phyloP scores from a whole-genome alignment of 2,797 vertebrate species.

The Pseudochromis fuscus region DNA sequence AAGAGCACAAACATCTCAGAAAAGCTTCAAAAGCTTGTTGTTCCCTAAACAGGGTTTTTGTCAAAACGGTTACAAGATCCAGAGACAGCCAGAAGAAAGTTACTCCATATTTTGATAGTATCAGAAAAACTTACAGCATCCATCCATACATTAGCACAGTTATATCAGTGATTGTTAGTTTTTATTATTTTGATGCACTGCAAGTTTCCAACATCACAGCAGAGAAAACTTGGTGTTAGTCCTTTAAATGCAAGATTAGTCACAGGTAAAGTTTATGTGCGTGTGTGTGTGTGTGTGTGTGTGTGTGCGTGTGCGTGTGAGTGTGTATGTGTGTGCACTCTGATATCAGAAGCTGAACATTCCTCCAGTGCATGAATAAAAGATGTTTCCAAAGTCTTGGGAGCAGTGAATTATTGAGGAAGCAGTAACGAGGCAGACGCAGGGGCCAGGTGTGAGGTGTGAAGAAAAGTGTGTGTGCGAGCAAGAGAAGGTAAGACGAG shows the following conservation, averaged over 20 bases:
- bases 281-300: conserved; percentile 22
- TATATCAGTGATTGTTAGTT: background rate
- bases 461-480: background rate
- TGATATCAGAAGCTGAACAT: conserved; percentile 65
- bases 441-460: conserved; percentile 69
- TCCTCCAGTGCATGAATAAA: conserved; percentile 81
- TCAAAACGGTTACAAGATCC: background rate
- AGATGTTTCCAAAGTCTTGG: conserved; percentile 76
- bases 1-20: background rate
- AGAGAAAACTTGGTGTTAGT: conserved; percentile 14
- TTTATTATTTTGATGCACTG: too few species aligned
- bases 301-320: conserved; percentile 23
- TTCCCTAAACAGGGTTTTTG: too few species aligned
- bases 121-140: too few species aligned
- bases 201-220: conserved; percentile 19
- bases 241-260: conserved; percentile 28
- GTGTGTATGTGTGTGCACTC: conserved; percentile 13
- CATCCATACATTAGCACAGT: too few species aligned
- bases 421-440: conserved; percentile 71
- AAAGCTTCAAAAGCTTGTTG: background rate
- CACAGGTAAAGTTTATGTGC: conserved; percentile 12
- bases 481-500: background rate
- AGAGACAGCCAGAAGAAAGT: background rate
- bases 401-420: conserved; percentile 83
- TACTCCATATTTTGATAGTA: background rate